phyloP scores from a whole-genome alignment of 2,888 invertebrate genomes.

The Amiota minor region DNA sequence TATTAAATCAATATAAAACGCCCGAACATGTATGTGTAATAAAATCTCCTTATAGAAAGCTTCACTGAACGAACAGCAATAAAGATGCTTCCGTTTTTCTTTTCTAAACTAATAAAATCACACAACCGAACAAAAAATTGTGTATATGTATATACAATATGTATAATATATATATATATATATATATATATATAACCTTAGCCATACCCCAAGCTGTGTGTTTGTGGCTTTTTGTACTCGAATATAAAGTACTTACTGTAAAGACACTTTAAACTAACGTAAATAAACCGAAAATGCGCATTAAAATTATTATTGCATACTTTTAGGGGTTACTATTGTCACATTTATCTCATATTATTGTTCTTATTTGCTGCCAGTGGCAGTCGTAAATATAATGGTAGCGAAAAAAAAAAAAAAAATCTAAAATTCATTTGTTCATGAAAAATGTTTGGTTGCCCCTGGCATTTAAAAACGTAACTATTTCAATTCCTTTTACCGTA shows the following conservation, averaged over 20 bases:
- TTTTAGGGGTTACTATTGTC: slow-evolving; percentile 49
- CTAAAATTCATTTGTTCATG: slow-evolving; percentile 42
- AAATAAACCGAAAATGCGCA: slow-evolving; percentile 23
- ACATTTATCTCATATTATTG: no score
- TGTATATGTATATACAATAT: not conserved
- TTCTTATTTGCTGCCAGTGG: no score
- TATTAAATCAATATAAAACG: slow-evolving; percentile 60
- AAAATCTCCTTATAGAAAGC: slow-evolving; percentile 6
- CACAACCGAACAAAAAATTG: not conserved
- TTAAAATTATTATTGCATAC: slow-evolving; percentile 58
- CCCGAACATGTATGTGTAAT: slow-evolving; percentile 12
- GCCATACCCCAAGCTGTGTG: not conserved
- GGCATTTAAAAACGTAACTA: no score
- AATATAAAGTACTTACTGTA: not conserved
- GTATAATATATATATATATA: no score
- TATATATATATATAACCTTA: not conserved
- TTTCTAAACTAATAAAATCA: slow-evolving; percentile 22
- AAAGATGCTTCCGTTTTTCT: not conserved
- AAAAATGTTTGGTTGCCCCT: no score
- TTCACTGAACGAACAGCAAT: not conserved
- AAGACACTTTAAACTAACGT: not conserved
- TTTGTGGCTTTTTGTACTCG: not conserved
- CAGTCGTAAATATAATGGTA: no score
- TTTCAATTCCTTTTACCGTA: not conserved
- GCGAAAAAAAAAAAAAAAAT: slow-evolving; percentile 42